phyloP scores from a whole-genome alignment of 2,888 invertebrate species.

The Mycalesis mineus region DNA sequence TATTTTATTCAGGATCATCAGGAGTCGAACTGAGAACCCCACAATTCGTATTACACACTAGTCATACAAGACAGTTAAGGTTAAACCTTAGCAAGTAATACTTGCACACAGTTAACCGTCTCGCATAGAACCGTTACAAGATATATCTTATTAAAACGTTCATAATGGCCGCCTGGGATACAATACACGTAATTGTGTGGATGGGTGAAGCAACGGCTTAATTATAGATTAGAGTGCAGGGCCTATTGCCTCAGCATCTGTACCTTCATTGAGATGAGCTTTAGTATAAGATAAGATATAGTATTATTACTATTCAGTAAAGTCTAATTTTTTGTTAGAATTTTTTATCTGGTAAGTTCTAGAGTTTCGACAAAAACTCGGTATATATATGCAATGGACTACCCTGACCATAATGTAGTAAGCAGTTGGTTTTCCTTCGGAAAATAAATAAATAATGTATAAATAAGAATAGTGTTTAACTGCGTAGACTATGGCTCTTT shows the following conservation, averaged over 20 bases:
- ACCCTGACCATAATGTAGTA: too few relatives aligned
- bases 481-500: too few relatives aligned
- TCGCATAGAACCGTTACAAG: not conserved
- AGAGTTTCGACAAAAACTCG: too few relatives aligned
- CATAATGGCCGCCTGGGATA: conserved; percentile 18
- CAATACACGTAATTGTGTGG: conserved; percentile 20
- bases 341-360: too few relatives aligned
- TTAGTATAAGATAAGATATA: conserved; percentile 13
- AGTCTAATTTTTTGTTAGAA: too few relatives aligned
- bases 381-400: too few relatives aligned
- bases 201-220: conserved; percentile 21
- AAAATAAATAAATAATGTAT: too few relatives aligned
- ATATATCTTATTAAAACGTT: conserved; percentile 21
- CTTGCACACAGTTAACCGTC: not conserved
- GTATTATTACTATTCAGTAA: not conserved
- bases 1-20: too few relatives aligned
- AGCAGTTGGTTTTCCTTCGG: too few relatives aligned
- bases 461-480: too few relatives aligned
- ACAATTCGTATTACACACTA: too few relatives aligned
- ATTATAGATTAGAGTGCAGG: conserved; percentile 24
- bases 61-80: not conserved
- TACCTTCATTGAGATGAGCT: conserved; percentile 4
- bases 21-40: too few relatives aligned
- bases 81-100: not conserved
- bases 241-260: conserved; percentile 18